Evolutionary conservation across 2,113 vertebrate genomes (phyloP).

Genomic region (Nycticebus coucang): DNA sequence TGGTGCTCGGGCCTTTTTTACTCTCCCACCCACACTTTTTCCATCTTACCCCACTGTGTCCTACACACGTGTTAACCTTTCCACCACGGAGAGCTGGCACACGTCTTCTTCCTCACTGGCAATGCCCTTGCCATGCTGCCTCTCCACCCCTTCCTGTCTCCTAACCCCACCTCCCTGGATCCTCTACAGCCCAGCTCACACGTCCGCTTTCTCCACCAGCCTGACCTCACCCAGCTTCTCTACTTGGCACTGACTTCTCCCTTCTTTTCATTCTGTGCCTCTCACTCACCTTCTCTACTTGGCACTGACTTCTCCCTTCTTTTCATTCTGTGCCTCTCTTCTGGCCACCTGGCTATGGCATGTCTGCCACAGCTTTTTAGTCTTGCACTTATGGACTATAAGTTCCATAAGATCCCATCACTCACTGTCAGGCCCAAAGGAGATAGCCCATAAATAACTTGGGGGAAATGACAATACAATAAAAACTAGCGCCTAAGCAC

Average conservation of each 20-base stretch:
- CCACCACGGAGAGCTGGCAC: not conserved
- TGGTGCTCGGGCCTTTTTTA: not conserved
- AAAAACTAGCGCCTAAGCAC: conserved; percentile 28
- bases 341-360: not conserved
- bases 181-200: not conserved
- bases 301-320: not conserved
- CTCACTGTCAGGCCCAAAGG: not conserved
- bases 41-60: not conserved
- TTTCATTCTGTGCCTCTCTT: not conserved
- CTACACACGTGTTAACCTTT: not conserved
- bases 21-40: not conserved
- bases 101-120: not conserved
- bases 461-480: not conserved
- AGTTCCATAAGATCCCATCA: not conserved
- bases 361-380: not conserved
- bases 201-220: not conserved
- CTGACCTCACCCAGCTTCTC: not conserved
- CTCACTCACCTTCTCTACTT: too few relatives aligned
- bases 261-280: not conserved
- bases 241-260: not conserved
- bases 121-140: fast-evolving
- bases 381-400: not conserved
- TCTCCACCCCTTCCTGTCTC: not conserved
- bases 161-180: not conserved
- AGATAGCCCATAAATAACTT: not conserved